Evolutionary conservation across 2,113 vertebrate species (phyloP), one percentile per base, ranked within the genome.

Genomic region (Melospiza georgiana): DNA sequence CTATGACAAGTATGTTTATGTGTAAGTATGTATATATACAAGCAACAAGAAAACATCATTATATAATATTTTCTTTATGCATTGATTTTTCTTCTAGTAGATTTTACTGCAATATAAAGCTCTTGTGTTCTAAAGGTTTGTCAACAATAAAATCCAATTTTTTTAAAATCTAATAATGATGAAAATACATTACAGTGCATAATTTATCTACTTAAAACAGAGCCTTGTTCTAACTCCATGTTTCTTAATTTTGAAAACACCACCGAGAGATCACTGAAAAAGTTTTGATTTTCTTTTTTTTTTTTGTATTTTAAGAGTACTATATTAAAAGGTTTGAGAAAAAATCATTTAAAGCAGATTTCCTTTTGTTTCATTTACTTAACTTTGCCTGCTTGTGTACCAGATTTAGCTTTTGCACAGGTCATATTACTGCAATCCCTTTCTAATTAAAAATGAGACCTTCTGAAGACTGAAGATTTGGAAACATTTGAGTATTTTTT

Each of bases 371-470:
- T 95, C 66, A 67, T 89, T 94, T 96, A 51, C 77, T 97, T 91
- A 90, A 71, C 84, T 94, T 96, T 94, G 74, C 78, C 94, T 96
- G 67, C 87, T 96, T 94, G n/a, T 94, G 84, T 93, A 96, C 88
- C 84, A 93, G 95, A 97, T 96, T 94, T 97, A 95, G 92, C 95
- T 98, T 98, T 97, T 96, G 94, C 89, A 94, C 52, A 86, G 94
- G 72, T 96, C 97, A 97, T 75, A 95, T 98, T 97, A 96, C 97
- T 90, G 41, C 96, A 97, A 98, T 97, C 89, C 96, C 89, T 96
- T 96, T 98, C 97, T 98, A 98, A 98, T 98, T 98, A 98, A 98
- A 98, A 98, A 97, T 96, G 31, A 97, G 93, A 97, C 96, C 94
- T 97, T 96, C 96, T 95, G 93, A 96, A 97, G 97, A 97, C 97